Evolutionary conservation across 2,797 vertebrate species (phyloP), one percentile per base, ranked within the genome.

Genomic region (Oreortyx pictus): DNA sequence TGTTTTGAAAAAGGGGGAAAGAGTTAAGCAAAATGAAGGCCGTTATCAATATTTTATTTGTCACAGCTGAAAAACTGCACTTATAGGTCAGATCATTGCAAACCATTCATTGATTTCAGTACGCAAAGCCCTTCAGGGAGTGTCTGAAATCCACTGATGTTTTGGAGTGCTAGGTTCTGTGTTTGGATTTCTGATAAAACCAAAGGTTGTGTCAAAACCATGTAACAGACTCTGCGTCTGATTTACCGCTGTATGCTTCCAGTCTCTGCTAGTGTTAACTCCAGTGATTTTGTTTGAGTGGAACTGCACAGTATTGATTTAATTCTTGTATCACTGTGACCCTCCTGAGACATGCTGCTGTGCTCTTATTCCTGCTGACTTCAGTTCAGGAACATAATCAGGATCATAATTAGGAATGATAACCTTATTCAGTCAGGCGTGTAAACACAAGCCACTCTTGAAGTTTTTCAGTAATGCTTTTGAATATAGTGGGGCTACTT

Each of bases 101-200:
- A 78, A 83, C 62, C 64, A 7, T 89, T 89, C 64, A 94, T 92
- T 91, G 95, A 96, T 95, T 94, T 88, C 54, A 35, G 89, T 71
- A 71, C 67, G 81, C 70, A 76, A 73, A 93, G 39, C 46, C 92
- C 97, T 97, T 96, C n/a, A 62, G 92, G 94, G 96, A 96, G 74
- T 93, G 91, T 96, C 97, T 97, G 93, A 97, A 97, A 97, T 92
- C 96, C 93, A 96, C 88, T 94, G 95, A 96, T 95, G 97, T 96
- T 97, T 96, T 75, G 31, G 89, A 97, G 96, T 96, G 93, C 94
- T 94, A 96, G 94, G 92, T 97, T 96, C 96, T 96, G 92, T 97
- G 94, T 95, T 97, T 93, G 95, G 94, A 85, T 96, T 96, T 97
- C 96, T 97, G 96, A 97, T 97, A 95, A 97, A 97, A 96, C 93